A percentile compares a stretch with the other conserved stretches of the same genome.
These are phyloP conservation scores for Phodopus roborovskii DNA, from an alignment of 2,113 vertebrate species.

Conservation along the genomic window DNA sequence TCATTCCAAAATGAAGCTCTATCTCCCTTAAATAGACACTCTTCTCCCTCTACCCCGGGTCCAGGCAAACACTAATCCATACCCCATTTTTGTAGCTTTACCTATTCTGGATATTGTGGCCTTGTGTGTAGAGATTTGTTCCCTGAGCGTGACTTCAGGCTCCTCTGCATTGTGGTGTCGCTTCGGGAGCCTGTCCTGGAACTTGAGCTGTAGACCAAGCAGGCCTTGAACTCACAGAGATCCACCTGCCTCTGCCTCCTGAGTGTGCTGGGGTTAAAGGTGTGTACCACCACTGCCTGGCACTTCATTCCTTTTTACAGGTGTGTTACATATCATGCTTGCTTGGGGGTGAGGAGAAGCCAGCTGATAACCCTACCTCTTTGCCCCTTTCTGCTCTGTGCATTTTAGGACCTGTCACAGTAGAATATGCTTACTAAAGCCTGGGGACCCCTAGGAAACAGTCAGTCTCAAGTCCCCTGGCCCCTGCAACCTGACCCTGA, in stretches of 20 bases:
- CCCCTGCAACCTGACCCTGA: slow-evolving; percentile 52
- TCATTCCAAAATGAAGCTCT: background rate
- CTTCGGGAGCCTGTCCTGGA: too few relatives aligned
- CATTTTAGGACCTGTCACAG: background rate
- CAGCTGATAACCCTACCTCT: background rate
- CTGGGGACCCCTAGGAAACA: slow-evolving; percentile 34
- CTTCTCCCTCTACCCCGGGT: background rate
- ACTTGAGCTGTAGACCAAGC: too few relatives aligned
- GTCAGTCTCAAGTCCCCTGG: background rate
- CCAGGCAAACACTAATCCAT: background rate
- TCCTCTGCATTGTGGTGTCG: background rate
- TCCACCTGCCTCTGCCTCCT: too few relatives aligned
- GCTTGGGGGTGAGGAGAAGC: background rate
- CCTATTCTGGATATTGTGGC: background rate
- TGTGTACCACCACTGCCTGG: too few relatives aligned
- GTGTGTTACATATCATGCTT: background rate
- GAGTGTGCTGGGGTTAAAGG: too few relatives aligned
- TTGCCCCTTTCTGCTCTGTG: background rate
- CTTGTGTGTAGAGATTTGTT: background rate
- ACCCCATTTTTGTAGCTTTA: background rate
- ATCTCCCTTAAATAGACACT: background rate
- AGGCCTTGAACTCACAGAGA: too few relatives aligned
- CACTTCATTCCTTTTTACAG: background rate
- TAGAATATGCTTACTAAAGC: background rate
- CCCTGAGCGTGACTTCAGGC: background rate